Percentiles rank a stretch among this genome's conserved stretches.
These are phyloP conservation scores for Silurus glanis DNA, from an alignment of 2,113 vertebrate genomes.

Conservation along the genomic window DNA sequence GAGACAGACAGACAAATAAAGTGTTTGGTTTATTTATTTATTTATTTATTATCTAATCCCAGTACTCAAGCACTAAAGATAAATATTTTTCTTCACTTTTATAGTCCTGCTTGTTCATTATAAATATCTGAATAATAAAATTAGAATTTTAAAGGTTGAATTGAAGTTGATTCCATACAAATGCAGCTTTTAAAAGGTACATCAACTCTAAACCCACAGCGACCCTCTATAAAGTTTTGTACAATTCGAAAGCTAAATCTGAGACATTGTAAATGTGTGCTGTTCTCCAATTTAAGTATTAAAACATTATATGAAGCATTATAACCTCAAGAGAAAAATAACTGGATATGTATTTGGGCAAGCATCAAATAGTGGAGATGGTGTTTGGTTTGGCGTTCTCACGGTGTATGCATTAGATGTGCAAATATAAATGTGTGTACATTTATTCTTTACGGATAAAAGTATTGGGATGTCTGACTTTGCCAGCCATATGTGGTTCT, in stretches of 20 bases:
- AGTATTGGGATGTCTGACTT: too few relatives aligned
- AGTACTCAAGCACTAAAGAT: too few relatives aligned
- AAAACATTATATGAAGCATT: too few relatives aligned
- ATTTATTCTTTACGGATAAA: too few relatives aligned
- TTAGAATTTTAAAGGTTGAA: background rate
- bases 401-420: background rate
- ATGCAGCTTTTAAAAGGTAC: background rate
- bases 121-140: background rate
- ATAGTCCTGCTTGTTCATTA: background rate
- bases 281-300: background rate
- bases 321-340: background rate
- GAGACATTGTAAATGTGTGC: background rate
- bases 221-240: background rate
- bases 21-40: too few relatives aligned
- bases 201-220: background rate
- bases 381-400: background rate
- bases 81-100: too few relatives aligned
- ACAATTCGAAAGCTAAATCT: background rate
- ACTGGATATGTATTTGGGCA: background rate
- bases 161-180: background rate
- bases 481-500: too few relatives aligned
- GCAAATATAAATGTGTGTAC: background rate
- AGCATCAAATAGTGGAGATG: too few relatives aligned
- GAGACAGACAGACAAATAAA: too few relatives aligned
- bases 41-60: too few relatives aligned